Evolutionary conservation across 2,113 vertebrate genomes (phyloP), one percentile per base, ranked within the genome.

Genomic region (Otis tarda): DNA sequence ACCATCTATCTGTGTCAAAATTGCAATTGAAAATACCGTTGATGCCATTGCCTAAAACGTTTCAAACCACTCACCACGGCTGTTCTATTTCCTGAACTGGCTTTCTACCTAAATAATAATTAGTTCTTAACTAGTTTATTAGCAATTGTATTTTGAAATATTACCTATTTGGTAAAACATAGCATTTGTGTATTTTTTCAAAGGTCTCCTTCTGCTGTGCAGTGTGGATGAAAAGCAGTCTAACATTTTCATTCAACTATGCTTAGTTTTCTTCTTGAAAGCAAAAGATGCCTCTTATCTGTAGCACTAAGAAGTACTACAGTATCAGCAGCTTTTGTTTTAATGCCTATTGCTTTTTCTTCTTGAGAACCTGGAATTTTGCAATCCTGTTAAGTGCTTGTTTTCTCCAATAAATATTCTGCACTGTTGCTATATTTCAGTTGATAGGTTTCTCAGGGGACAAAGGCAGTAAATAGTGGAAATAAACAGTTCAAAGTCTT

Each of bases 391-490:
- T 91, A 94, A 93, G 93, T 93, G 95, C 89, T 95, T 93, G n/a
- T 95, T 96, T 95, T 95, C 89, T 76, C 57, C 6, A 0, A 87
- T 95, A 95, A 92, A 61, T 80, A 91, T 93, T 97, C 96, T 89
- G 69, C 6, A 6, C 64, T 55, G 57, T 88, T 95, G 85, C 85
- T 95, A 33, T 43, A 91, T 94, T 95, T 97, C 85, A 85, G 65
- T 94, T 95, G 74, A 95, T 97, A 92, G 64, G 73, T 97, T 97
- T 97, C 97, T 96, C 96, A 67, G 60, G 95, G 97, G 97, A 91
- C 64, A 91, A 90, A 91, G 71, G 60, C 89, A 95, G 90, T 69
- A 93, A 96, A 77, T 86, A 97, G 96, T 94, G 84, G 94, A 97
- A 95, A 96, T 97, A 97, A 97, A 96, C 94, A 95, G 80, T 65